Conservation (phyloP, 1,140 invertebrate genomes). For the Megalonaias nervosa region DNA sequence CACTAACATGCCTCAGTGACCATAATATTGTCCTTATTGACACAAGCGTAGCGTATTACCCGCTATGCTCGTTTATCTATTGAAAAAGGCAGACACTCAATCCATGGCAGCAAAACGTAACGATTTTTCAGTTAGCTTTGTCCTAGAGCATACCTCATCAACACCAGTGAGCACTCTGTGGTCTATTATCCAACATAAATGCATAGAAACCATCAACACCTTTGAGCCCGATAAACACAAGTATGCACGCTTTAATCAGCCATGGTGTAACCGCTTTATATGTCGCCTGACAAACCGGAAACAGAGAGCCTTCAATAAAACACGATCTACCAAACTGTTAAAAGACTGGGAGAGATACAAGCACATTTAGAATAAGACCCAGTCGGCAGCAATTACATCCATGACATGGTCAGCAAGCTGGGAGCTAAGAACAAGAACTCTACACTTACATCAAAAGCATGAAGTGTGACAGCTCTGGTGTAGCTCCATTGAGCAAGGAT, state of each 20-base stretch:
- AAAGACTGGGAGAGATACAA: slow-evolving; percentile 16
- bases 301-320: slow-evolving; percentile 6
- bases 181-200: slow-evolving; percentile 2
- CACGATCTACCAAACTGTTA: too few species aligned
- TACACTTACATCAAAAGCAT: slow-evolving; percentile 2
- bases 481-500: slow-evolving; percentile 9
- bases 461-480: slow-evolving; percentile 13
- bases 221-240: slow-evolving; percentile 10
- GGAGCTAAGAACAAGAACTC: slow-evolving; percentile 9
- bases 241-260: neutral
- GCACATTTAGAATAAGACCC: slow-evolving; percentile 4
- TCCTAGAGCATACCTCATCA: neutral
- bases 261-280: neutral
- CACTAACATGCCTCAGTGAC: slow-evolving; percentile 9
- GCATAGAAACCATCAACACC: neutral
- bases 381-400: slow-evolving; percentile 1
- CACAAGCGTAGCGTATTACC: slow-evolving; percentile 1
- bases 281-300: slow-evolving; percentile 5
- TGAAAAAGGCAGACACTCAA: too few species aligned
- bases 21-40: slow-evolving; percentile 9
- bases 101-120: neutral
- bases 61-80: neutral
- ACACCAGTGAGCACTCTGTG: slow-evolving; percentile 8
- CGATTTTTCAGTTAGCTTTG: neutral
- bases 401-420: too few species aligned